These are phyloP conservation scores for Xerus rutilus DNA, from an alignment of 2,797 vertebrate genomes.

Conservation along the genomic window DNA sequence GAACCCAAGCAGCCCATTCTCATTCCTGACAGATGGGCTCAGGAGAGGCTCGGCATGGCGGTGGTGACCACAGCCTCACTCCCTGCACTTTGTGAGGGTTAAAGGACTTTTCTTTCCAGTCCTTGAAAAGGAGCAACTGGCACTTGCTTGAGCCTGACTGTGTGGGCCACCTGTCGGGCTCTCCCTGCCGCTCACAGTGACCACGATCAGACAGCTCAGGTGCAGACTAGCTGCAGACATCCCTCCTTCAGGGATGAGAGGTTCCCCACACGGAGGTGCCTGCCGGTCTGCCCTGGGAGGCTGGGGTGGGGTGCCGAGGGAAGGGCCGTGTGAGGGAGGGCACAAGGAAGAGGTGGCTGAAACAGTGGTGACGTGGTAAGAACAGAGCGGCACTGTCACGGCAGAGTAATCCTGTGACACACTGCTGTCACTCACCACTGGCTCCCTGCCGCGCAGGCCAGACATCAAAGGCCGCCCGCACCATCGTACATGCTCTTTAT, in stretches of 20 bases:
- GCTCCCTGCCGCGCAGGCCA: conserved; percentile 87
- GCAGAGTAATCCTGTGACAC: conserved; percentile 90
- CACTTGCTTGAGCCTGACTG: conserved; percentile 54
- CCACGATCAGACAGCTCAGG: conserved; percentile 74
- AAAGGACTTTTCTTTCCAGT: conserved; percentile 75
- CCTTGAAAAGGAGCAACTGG: conserved; percentile 57
- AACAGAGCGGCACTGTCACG: conserved; percentile 85
- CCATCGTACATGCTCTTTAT: conserved; percentile 91
- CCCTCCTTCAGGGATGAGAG: conserved; percentile 80
- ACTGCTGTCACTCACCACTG: conserved; percentile 87
- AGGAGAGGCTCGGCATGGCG: conserved; percentile 65
- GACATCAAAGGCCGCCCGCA: conserved; percentile 90
- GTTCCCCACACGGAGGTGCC: conserved; percentile 65
- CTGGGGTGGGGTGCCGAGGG: conserved; percentile 75
- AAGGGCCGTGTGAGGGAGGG: conserved; percentile 80
- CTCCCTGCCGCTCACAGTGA: conserved; percentile 66
- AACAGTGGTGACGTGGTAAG: conserved; percentile 85
- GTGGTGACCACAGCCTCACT: conserved; percentile 59
- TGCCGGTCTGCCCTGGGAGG: conserved; percentile 75
- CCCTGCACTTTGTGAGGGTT: conserved; percentile 56
- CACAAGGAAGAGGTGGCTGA: conserved; percentile 79
- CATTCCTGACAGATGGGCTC: conserved; percentile 55
- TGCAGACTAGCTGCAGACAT: conserved; percentile 83
- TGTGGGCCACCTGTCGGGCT: conserved; percentile 73
- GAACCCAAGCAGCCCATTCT: conserved; percentile 32